A percentile compares a stretch with the other conserved stretches of the same genome.
phyloP scores from a whole-genome alignment of 2,888 invertebrate species.

The Acleris laterana region DNA sequence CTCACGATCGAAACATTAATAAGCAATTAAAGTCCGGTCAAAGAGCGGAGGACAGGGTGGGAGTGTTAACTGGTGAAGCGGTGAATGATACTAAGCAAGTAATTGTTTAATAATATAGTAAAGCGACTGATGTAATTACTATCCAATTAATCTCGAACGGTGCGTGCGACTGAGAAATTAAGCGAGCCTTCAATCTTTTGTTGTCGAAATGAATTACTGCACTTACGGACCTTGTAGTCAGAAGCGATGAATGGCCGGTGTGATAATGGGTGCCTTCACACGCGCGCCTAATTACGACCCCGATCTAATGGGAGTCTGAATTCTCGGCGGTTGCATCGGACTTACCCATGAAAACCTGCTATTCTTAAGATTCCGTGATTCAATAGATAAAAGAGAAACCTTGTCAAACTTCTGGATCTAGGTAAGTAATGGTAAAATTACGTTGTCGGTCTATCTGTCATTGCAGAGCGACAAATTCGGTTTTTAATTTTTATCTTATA shows the following conservation, averaged over 20 bases:
- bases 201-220: constrained; percentile 71
- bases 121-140: constrained; percentile 66
- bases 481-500: too few relatives aligned
- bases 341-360: background rate
- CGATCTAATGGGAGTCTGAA: constrained; percentile 62
- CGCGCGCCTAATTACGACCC: constrained; percentile 61
- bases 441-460: too few relatives aligned
- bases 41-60: constrained; percentile 4
- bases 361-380: background rate
- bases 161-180: constrained; percentile 80
- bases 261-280: constrained; percentile 70
- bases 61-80: constrained; percentile 25
- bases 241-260: constrained; percentile 68
- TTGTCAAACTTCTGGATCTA: too few relatives aligned
- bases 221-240: constrained; percentile 70
- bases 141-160: constrained; percentile 64
- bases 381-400: too few relatives aligned
- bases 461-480: too few relatives aligned
- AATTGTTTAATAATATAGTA: constrained; percentile 57
- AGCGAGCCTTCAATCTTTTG: constrained; percentile 78
- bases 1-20: constrained; percentile 9
- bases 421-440: too few relatives aligned
- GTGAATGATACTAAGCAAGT: constrained; percentile 40
- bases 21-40: constrained; percentile 15
- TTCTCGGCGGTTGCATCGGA: constrained; percentile 40